These are phyloP conservation scores for Mastomys coucha DNA, from an alignment of 2,113 vertebrate genomes.

Conservation along the genomic window DNA sequence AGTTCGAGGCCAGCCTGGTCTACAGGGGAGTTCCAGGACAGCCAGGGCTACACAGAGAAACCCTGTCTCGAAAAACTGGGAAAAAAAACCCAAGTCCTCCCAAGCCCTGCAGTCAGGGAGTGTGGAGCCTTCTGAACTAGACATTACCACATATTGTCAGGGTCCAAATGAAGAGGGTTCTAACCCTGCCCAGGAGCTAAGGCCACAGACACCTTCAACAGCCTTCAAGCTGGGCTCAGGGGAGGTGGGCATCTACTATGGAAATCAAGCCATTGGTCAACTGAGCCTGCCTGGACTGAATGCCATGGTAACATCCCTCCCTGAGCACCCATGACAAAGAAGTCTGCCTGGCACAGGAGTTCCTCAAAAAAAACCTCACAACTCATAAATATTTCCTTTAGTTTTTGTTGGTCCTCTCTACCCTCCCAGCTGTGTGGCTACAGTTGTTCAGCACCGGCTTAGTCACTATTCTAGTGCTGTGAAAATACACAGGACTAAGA, in stretches of 20 bases:
- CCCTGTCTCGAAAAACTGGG: too few species aligned
- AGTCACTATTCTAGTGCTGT: neutral
- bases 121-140: neutral
- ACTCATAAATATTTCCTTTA: too few species aligned
- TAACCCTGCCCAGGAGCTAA: neutral
- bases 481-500: neutral
- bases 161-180: neutral
- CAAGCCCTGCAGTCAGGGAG: neutral
- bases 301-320: neutral
- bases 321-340: neutral
- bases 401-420: neutral
- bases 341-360: neutral
- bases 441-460: neutral
- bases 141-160: neutral
- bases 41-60: too few species aligned
- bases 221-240: neutral
- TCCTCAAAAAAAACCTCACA: too few species aligned
- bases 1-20: too few species aligned
- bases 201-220: neutral
- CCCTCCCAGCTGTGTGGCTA: neutral
- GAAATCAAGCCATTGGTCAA: neutral
- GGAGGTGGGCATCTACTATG: neutral
- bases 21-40: too few species aligned
- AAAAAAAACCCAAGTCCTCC: too few species aligned
- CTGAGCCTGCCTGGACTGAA: neutral